Evolutionary conservation across 2,888 invertebrate species (phyloP), one percentile per base, ranked within the genome.

Genomic region (Eulithis prunata): DNA sequence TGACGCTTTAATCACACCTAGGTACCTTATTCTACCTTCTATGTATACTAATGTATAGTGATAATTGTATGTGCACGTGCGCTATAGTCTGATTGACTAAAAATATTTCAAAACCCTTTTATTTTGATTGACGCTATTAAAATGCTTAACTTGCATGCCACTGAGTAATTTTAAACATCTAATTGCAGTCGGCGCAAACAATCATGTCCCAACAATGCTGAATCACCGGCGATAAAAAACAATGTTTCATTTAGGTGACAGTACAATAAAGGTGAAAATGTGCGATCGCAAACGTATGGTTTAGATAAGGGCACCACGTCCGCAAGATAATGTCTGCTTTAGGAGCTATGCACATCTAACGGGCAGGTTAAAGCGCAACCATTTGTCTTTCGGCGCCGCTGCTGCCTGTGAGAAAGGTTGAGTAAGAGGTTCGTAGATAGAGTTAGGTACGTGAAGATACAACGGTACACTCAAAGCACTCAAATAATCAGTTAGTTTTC

Each of bases 271-370:
- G 77, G 80, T 79, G 79, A 81, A 83, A 85, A 84, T 86, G 81
- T 81, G 75, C 69, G 79, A 81, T 81, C 71, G 81, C 75, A 64
- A 78, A 75, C 75, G 76, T 78, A 77, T 84, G 82, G 83, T 82
- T 81, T 81, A 85, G 86, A 87, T 90, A 86, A 86, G 81, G 71
- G 71, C 67, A 63, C 71, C 77, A 81, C 76, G 80, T 80, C 79
- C 80, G 78, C 75, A 70, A 74, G 76, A 78, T 88, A 87, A 86
- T 84, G 78, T 77, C 73, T 71, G 73, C 76, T 74, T 82, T 74
- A 80, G 81, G 71, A 69, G 66, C 69, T 58, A 45, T 59, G 64
- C 55, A 41, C 59, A 49, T 57, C 13, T 14, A 47, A 21, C 59
- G 52, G 62, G 49, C 49, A 55, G 14, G 46, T 43, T 63, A 52